These are phyloP conservation scores for Nesogale talazaci DNA, from an alignment of 2,113 vertebrate species.

Conservation along the genomic window DNA sequence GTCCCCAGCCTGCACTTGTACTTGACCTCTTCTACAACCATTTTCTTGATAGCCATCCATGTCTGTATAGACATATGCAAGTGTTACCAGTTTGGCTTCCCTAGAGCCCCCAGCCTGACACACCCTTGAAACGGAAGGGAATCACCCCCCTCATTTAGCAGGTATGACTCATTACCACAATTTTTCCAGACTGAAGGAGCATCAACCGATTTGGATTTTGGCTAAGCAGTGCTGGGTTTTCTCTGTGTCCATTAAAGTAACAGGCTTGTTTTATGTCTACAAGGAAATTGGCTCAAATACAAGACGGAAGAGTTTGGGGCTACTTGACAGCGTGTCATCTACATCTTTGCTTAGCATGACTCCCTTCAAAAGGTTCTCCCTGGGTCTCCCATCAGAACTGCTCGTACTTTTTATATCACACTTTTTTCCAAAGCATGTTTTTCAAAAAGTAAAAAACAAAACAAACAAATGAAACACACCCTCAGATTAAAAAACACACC, in stretches of 20 bases:
- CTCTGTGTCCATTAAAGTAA: not conserved
- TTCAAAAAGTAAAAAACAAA: not conserved
- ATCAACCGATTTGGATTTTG: not conserved
- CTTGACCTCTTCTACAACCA: too few species aligned
- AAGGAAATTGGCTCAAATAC: not conserved
- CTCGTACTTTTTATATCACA: not conserved
- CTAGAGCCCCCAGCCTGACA: too few species aligned
- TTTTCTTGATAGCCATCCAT: too few species aligned
- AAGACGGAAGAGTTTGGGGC: not conserved
- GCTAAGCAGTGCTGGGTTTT: not conserved
- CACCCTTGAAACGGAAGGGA: not conserved
- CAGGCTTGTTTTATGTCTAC: not conserved
- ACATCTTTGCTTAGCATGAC: not conserved
- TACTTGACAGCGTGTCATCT: too few species aligned
- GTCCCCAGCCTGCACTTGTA: too few species aligned
- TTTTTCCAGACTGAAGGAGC: not conserved
- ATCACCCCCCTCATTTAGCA: not conserved
- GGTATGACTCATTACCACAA: not conserved
- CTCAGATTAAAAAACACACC: too few species aligned
- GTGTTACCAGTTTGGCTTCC: too few species aligned
- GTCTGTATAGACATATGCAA: too few species aligned
- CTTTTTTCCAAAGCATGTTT: not conserved
- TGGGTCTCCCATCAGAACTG: not conserved
- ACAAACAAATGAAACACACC: too few species aligned
- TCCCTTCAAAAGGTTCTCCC: not conserved